Conservation (phyloP, 2,113 vertebrate genomes). For the Solenodon paradoxus region DNA sequence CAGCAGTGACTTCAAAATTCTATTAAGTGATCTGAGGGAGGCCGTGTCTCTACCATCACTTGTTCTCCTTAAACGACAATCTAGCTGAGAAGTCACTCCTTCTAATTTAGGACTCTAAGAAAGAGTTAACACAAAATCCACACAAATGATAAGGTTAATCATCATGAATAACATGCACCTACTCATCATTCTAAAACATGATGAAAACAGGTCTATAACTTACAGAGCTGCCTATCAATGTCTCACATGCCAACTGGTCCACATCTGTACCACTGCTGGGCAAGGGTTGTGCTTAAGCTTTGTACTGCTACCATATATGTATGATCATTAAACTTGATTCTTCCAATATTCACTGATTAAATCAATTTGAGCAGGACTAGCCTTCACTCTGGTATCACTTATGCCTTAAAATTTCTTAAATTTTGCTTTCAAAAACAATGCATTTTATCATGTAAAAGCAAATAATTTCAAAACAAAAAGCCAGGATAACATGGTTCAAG, state of each 20-base stretch:
- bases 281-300: fast-evolving
- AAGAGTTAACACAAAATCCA: background rate
- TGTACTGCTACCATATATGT: fast-evolving
- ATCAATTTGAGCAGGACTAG: background rate
- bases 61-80: background rate
- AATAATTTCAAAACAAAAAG: conserved; percentile 40
- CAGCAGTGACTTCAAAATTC: background rate
- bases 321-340: background rate
- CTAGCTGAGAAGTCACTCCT: background rate
- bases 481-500: background rate
- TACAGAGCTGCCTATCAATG: background rate
- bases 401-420: background rate
- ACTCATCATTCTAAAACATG: background rate
- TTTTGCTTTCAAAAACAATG: background rate
- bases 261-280: background rate
- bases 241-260: background rate
- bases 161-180: background rate
- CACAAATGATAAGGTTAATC: background rate
- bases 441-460: background rate
- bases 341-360: background rate
- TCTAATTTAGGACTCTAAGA: background rate
- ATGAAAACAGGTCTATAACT: background rate
- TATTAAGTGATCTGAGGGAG: background rate
- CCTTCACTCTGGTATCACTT: background rate
- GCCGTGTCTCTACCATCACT: background rate